Percentiles rank a stretch among this genome's conserved stretches.
Conservation (phyloP, 2,888 invertebrate genomes). For the Lamellibrachia columna region DNA sequence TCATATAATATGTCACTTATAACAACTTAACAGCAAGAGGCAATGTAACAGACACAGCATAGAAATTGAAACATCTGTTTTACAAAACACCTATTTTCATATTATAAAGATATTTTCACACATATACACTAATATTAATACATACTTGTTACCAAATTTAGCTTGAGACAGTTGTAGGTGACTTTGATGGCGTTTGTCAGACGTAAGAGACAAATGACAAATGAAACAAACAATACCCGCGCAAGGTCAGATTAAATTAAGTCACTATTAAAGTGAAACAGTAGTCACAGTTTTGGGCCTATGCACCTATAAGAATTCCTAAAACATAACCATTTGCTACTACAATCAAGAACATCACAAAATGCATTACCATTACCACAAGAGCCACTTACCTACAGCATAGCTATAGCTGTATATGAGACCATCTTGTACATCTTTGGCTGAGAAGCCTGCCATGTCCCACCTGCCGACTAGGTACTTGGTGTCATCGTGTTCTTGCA, state of each 20-base stretch:
- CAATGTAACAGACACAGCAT: not conserved
- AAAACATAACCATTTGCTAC: too few species aligned
- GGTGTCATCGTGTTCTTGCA: not conserved
- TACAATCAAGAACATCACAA: not conserved
- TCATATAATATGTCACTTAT: not conserved
- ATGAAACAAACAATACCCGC: not conserved
- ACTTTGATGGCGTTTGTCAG: not conserved
- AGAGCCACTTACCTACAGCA: not conserved
- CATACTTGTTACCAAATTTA: too few species aligned
- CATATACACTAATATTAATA: too few species aligned
- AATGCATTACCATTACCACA: not conserved
- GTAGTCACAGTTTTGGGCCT: too few species aligned
- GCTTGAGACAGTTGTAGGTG: not conserved
- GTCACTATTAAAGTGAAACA: too few species aligned
- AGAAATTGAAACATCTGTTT: too few species aligned
- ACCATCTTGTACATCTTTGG: not conserved
- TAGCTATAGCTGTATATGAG: not conserved
- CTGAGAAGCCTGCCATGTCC: not conserved
- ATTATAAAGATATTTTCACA: too few species aligned
- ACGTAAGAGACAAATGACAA: not conserved
- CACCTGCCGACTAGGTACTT: not conserved
- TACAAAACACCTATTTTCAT: too few species aligned
- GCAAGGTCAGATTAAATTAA: too few species aligned
- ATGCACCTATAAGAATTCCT: too few species aligned
- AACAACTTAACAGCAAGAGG: not conserved